Evolutionary conservation across 2,113 vertebrate species (phyloP).

Genomic region (Dipodomys merriami): DNA sequence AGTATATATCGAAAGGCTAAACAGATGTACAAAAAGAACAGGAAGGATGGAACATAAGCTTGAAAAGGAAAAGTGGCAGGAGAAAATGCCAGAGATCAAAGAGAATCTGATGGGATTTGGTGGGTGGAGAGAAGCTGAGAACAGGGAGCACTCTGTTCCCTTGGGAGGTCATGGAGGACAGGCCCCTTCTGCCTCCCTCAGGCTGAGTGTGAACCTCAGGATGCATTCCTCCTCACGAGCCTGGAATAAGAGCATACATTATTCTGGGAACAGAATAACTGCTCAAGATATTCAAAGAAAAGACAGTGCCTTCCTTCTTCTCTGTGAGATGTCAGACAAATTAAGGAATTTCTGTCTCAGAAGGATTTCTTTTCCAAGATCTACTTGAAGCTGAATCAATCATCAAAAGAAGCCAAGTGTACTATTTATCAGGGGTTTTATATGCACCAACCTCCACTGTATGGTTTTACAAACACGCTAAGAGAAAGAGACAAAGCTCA

Average conservation of each 20-base stretch:
- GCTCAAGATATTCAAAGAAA: slow-evolving; percentile 21
- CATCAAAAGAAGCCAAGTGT: slow-evolving; percentile 32
- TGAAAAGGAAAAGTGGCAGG: slow-evolving; percentile 25
- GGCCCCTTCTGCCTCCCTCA: background rate
- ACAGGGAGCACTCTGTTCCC: background rate
- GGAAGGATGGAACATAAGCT: background rate
- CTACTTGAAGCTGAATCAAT: slow-evolving; percentile 53
- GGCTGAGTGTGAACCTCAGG: background rate
- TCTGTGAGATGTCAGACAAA: background rate
- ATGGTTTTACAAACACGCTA: slow-evolving; percentile 21
- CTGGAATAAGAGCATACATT: no score
- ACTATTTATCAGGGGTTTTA: slow-evolving; percentile 39
- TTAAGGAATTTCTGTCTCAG: slow-evolving; percentile 54
- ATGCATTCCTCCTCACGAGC: background rate
- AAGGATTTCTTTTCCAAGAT: slow-evolving; percentile 39
- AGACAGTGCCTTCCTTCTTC: background rate
- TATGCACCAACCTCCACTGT: background rate
- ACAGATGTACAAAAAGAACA: slow-evolving; percentile 16
- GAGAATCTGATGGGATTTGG: background rate
- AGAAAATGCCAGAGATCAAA: slow-evolving; percentile 6
- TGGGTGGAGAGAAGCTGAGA: background rate
- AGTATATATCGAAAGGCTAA: background rate
- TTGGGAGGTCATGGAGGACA: background rate
- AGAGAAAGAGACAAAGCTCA: background rate
- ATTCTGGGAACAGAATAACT: background rate